A percentile compares a stretch with the other conserved stretches of the same genome.
Conservation (phyloP, 2,888 invertebrate genomes). For the Graphium colonna region DNA sequence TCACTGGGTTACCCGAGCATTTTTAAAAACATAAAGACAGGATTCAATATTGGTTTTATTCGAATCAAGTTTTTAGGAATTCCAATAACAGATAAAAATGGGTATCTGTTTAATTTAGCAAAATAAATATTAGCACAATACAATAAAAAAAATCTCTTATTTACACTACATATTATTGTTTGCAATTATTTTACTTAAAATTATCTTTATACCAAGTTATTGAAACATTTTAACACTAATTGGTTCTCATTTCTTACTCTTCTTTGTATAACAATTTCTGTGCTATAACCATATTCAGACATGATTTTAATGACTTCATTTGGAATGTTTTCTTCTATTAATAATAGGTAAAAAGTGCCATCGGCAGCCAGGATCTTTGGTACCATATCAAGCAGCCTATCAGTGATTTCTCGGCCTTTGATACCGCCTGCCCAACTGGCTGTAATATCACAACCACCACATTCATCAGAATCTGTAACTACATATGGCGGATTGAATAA, state of each 20-base stretch:
- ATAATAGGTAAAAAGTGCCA: slow-evolving; percentile 93
- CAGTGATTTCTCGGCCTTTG: slow-evolving; percentile 88
- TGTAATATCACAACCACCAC: slow-evolving; percentile 74
- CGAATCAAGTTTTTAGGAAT: too few relatives aligned
- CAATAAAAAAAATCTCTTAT: too few relatives aligned
- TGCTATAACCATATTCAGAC: slow-evolving; percentile 76
- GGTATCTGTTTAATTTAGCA: too few relatives aligned
- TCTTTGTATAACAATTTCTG: slow-evolving; percentile 83
- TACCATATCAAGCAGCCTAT: slow-evolving; percentile 85
- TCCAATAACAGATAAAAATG: too few relatives aligned
- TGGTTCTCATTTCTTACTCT: slow-evolving; percentile 93
- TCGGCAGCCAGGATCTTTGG: slow-evolving; percentile 84
- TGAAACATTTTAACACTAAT: slow-evolving; percentile 85
- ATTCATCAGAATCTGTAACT: slow-evolving; percentile 89
- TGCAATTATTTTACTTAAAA: too few relatives aligned
- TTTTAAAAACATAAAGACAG: too few relatives aligned
- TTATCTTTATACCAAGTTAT: slow-evolving; percentile 12
- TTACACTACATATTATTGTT: too few relatives aligned
- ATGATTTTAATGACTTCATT: slow-evolving; percentile 83
- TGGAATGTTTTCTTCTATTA: slow-evolving; percentile 94
- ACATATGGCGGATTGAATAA: slow-evolving; percentile 99
- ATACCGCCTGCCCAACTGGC: slow-evolving; percentile 90
- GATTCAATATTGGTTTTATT: too few relatives aligned
- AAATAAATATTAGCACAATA: too few relatives aligned
- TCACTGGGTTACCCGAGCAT: too few relatives aligned